phyloP scores from a whole-genome alignment of 2,888 invertebrate species.

The Acrobeloides nanus region DNA sequence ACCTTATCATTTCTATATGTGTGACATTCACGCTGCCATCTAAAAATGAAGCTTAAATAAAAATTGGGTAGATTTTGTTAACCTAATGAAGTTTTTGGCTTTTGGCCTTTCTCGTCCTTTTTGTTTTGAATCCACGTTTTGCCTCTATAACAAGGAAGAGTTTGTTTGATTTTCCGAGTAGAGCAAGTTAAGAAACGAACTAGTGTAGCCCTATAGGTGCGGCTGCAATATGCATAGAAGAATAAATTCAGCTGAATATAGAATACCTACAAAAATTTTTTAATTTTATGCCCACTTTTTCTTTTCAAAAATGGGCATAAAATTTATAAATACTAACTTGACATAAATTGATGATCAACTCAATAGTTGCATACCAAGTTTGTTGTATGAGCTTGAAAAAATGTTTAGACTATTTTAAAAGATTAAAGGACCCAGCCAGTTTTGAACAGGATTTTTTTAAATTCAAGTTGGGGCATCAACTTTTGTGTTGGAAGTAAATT shows the following conservation, averaged over 20 bases:
- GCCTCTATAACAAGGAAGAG: conserved; percentile 2
- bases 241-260: conserved; percentile 30
- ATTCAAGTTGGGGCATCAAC: too few relatives aligned
- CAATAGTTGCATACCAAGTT: conserved; percentile 18
- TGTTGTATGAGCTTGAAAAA: conserved; percentile 15
- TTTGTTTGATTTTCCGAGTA: background rate
- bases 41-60: background rate
- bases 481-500: too few relatives aligned
- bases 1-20: too few relatives aligned
- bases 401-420: too few relatives aligned
- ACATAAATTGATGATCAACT: conserved; percentile 24
- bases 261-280: too few relatives aligned
- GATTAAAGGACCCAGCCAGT: too few relatives aligned
- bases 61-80: background rate
- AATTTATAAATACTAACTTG: too few relatives aligned
- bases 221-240: conserved; percentile 28
- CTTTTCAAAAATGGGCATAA: too few relatives aligned
- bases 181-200: conserved; percentile 10
- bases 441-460: too few relatives aligned
- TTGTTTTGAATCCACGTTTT: conserved; percentile 1
- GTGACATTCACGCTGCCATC: too few relatives aligned
- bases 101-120: conserved; percentile 1
- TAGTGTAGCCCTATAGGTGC: conserved; percentile 21
- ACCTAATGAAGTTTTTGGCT: conserved; percentile 1
- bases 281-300: too few relatives aligned